Evolutionary conservation across 2,888 invertebrate species (phyloP).

Genomic region (Tenthredo livida): DNA sequence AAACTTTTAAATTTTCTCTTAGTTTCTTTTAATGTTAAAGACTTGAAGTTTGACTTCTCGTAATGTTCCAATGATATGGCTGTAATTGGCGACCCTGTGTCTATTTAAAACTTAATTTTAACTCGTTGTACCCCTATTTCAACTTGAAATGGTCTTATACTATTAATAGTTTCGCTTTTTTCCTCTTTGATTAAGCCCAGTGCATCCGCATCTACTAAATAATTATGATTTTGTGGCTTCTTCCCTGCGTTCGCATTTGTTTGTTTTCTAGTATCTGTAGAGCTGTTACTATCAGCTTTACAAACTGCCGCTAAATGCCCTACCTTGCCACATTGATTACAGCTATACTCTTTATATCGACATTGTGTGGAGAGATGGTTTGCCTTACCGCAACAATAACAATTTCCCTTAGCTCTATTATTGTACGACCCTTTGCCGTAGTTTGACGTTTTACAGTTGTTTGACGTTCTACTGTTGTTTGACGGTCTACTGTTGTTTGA

Average conservation of each 20-base stretch:
- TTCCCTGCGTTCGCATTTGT: neutral
- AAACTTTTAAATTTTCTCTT: constrained; percentile 33
- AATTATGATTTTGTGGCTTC: constrained; percentile 25
- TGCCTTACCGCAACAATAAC: constrained; percentile 48
- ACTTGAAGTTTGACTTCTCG: neutral
- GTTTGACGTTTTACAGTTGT: too few species aligned
- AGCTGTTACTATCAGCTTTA: neutral
- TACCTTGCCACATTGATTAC: constrained; percentile 28
- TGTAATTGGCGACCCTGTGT: constrained; percentile 47
- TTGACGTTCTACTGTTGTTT: neutral
- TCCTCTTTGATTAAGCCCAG: constrained; percentile 17
- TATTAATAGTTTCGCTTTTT: neutral
- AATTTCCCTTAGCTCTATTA: neutral
- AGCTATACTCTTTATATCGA: constrained; percentile 34
- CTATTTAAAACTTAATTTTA: constrained; percentile 42
- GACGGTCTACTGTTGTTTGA: neutral
- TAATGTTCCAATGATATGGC: constrained; percentile 40
- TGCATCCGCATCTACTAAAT: constrained; percentile 25
- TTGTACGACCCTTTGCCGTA: neutral
- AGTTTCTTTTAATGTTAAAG: constrained; percentile 41
- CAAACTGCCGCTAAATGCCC: constrained; percentile 50
- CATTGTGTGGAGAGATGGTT: constrained; percentile 35
- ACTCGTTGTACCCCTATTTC: constrained; percentile 23
- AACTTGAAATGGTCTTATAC: constrained; percentile 40
- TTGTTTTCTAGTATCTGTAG: neutral